phyloP scores from a whole-genome alignment of 2,113 vertebrate species.

The Protobothrops mucrosquamatus region DNA sequence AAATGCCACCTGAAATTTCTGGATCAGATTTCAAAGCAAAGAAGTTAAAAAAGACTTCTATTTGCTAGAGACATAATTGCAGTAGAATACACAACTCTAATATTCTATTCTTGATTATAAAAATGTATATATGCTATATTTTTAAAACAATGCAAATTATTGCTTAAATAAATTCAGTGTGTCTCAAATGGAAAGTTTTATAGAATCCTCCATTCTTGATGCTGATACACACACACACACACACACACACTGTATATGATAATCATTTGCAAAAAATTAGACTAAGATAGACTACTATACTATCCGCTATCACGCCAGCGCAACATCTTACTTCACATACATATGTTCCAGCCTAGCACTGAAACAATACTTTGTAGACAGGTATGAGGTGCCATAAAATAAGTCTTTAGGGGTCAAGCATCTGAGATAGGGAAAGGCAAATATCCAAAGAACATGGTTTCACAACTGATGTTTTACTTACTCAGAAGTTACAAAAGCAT shows the following conservation, averaged over 20 bases:
- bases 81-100: neutral
- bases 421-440: neutral
- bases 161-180: neutral
- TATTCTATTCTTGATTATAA: neutral
- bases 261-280: neutral
- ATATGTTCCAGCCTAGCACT: neutral
- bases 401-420: neutral
- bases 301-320: neutral
- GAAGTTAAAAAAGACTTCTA: neutral
- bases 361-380: neutral
- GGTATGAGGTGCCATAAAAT: neutral
- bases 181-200: neutral
- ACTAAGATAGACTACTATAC: neutral
- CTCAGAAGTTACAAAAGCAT: slow-evolving; percentile 96
- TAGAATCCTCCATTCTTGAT: neutral
- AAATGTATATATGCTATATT: neutral
- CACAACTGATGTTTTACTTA: slow-evolving; percentile 69
- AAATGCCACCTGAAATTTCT: neutral
- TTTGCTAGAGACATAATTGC: neutral
- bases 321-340: neutral
- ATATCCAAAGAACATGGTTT: neutral
- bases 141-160: neutral
- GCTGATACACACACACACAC: neutral
- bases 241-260: neutral
- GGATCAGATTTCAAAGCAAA: neutral